Base-by-base conservation (phyloP, 1,140 invertebrate genomes). In the Anoplophora glabripennis region DNA sequence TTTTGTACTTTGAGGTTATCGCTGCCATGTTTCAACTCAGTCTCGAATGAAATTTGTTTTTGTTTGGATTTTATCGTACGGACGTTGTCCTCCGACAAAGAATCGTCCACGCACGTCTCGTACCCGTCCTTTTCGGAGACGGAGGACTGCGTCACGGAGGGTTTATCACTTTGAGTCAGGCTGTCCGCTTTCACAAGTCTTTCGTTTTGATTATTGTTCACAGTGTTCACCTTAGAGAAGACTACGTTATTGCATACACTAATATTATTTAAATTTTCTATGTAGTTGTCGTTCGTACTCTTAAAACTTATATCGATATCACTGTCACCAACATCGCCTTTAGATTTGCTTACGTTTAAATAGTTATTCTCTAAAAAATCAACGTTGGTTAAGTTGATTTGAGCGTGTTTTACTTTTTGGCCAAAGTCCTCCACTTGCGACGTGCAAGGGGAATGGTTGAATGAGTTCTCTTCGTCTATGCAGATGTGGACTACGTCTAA, bases 401-500 rank as follows among this genome's bases (percentile, higher is more conserved):
- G 57, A 55, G 38, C 14, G 44, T 51, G 40, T 14, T 21, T 57
- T 17, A 54, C 37, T 58, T 67, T 68, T 59, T 67, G 60, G 36
- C 68, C 64, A 14, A 67, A 54, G 34, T 73, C 67, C 48, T 71
- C 70, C 11, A 65, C 45, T 63, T 67, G 64, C 1, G 65, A 67
- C 1, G 64, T 66, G 10, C 61, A 65, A n/a, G 67, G 51, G 0
- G 65, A 69, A 46, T 63, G 61, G 40, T 68, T 72, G 51, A 71
- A 72, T 0, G 61, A 65, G 5, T 59, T 59, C 28, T 72, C 67
- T 15, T 74, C 72, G 36, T 83, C 82, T 15, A 82, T 71, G 60
- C 80, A 82, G 63, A 83, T 83, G 66, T 83, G 80, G 9, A 82
- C 79, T 3, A 80, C 80, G 71, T 82, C 79, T 40, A 83, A 58